Evolutionary conservation across 2,888 invertebrate species (phyloP).

Genomic region (Clanis bilineata): DNA sequence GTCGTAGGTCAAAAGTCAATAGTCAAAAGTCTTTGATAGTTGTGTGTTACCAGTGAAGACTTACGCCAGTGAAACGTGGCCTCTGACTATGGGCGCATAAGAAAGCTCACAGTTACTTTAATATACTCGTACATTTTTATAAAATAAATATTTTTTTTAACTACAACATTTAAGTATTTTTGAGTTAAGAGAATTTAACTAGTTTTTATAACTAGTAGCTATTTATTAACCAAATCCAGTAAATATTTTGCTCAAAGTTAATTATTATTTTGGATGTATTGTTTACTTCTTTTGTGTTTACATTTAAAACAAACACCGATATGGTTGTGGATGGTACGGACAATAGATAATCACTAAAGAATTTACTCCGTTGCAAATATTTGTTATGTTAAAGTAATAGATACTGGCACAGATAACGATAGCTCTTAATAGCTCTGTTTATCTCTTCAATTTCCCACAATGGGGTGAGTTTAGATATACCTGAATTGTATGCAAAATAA

Average conservation of each 20-base stretch:
- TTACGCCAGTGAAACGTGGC: too few species aligned
- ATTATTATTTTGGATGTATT: neutral
- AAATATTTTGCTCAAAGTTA: constrained; percentile 1
- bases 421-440: constrained; percentile 7
- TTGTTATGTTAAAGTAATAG: constrained; percentile 10
- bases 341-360: constrained; percentile 7
- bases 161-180: too few species aligned
- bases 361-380: constrained; percentile 11
- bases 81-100: too few species aligned
- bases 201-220: too few species aligned
- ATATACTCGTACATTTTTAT: too few species aligned
- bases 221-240: neutral
- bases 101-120: too few species aligned
- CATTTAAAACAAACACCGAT: constrained; percentile 3
- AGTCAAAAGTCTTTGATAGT: too few species aligned
- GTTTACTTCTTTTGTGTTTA: neutral
- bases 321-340: neutral
- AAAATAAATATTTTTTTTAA: too few species aligned
- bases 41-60: too few species aligned
- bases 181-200: too few species aligned
- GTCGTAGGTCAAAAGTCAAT: too few species aligned
- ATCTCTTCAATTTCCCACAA: neutral
- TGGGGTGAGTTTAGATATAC: neutral
- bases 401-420: neutral
- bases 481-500: neutral